Percentiles rank a stretch among this genome's conserved stretches.
Evolutionary conservation across 2,888 invertebrate genomes (phyloP).

Genomic region (Monopis laevigella): DNA sequence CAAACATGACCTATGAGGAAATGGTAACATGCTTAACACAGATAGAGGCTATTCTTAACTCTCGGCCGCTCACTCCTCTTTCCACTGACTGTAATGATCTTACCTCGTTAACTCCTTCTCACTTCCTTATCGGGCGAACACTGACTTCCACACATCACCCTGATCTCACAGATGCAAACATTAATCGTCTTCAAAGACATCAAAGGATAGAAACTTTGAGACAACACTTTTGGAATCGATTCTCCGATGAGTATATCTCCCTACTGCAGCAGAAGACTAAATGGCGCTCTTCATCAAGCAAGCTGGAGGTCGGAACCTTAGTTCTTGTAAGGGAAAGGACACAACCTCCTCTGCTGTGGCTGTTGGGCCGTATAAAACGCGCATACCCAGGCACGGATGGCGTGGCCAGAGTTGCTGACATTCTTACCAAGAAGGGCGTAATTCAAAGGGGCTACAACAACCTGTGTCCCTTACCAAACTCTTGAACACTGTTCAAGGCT

Average conservation of each 20-base stretch:
- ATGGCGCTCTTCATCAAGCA: slow-evolving; percentile 8
- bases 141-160: no score
- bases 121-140: no score
- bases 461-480: slow-evolving; percentile 13
- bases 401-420: slow-evolving; percentile 21
- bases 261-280: no score
- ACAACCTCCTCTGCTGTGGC: slow-evolving; percentile 19
- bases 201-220: background rate
- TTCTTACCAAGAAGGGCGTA: slow-evolving; percentile 17
- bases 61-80: slow-evolving; percentile 10
- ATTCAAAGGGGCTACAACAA: slow-evolving; percentile 13
- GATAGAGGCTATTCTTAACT: slow-evolving; percentile 11
- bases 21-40: no score
- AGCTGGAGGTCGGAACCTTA: slow-evolving; percentile 14
- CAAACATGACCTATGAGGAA: no score
- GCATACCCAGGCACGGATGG: slow-evolving; percentile 19
- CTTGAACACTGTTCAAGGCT: no score
- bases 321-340: slow-evolving; percentile 21
- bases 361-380: slow-evolving; percentile 18
- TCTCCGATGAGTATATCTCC: no score
- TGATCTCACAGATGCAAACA: background rate
- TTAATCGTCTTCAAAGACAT: slow-evolving; percentile 1
- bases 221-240: slow-evolving; percentile 8
- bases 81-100: slow-evolving; percentile 19
- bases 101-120: slow-evolving; percentile 23